These are phyloP conservation scores for Phalacrocorax carbo DNA, from an alignment of 2,113 vertebrate genomes.

Conservation along the genomic window DNA sequence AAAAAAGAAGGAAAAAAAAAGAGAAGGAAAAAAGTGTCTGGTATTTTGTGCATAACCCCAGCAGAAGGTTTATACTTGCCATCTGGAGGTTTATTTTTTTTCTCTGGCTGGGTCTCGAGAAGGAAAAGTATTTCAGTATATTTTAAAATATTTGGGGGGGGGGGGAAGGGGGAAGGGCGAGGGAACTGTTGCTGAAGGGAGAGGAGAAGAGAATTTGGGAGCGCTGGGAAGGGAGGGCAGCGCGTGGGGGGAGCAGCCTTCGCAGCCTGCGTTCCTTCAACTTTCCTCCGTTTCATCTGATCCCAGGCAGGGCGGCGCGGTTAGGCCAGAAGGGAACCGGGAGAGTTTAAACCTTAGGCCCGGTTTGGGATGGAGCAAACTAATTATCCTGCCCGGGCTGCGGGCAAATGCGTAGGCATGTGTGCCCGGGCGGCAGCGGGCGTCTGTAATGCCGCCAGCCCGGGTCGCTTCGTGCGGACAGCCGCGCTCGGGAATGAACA, in stretches of 20 bases:
- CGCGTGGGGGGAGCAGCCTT: slow-evolving; percentile 13
- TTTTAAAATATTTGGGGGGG: slow-evolving; percentile 47
- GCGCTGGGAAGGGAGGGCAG: neutral
- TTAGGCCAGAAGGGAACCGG: slow-evolving; percentile 67
- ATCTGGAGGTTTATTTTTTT: slow-evolving; percentile 71
- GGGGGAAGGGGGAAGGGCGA: neutral
- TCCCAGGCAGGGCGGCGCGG: slow-evolving; percentile 55
- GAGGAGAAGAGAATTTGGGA: slow-evolving; percentile 28
- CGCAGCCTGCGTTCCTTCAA: slow-evolving; percentile 41
- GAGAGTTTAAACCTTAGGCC: slow-evolving; percentile 55
- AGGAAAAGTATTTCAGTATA: slow-evolving; percentile 64
- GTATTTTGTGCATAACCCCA: slow-evolving; percentile 72
- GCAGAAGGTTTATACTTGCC: slow-evolving; percentile 76
- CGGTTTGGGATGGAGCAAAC: slow-evolving; percentile 34
- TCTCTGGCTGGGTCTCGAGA: slow-evolving; percentile 60
- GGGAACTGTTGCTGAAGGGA: slow-evolving; percentile 43
- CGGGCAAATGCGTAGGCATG: neutral
- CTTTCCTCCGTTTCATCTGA: slow-evolving; percentile 63
- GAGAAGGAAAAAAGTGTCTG: slow-evolving; percentile 52
- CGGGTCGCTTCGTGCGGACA: neutral
- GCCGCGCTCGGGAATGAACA: slow-evolving; percentile 4
- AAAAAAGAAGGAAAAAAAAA: no score
- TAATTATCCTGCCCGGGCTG: neutral
- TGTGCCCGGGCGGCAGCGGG: neutral
- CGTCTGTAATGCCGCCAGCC: neutral